Evolutionary conservation across 2,113 vertebrate genomes (phyloP).

Genomic region (Ibidorhyncha struthersii): DNA sequence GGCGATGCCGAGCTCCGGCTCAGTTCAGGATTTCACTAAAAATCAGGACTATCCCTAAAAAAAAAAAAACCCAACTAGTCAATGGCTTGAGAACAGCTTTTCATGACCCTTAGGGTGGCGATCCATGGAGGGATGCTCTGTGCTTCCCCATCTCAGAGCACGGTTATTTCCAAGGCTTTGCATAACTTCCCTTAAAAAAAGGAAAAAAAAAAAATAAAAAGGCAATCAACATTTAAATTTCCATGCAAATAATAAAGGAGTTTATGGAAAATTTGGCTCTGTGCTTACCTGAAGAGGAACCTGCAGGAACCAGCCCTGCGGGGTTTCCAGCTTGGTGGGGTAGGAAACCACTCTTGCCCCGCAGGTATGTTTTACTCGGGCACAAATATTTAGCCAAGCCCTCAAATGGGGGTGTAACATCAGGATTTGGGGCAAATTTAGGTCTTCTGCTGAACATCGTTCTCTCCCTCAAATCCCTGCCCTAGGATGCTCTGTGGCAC

Average conservation of each 20-base stretch:
- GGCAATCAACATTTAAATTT: too few species aligned
- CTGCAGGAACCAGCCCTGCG: background rate
- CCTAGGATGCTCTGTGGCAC: background rate
- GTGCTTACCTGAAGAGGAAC: too few species aligned
- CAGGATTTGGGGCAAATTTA: background rate
- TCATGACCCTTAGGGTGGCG: rapidly evolving
- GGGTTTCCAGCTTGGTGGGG: rapidly evolving
- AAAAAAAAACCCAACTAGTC: background rate
- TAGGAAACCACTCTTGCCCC: background rate
- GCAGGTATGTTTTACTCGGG: rapidly evolving
- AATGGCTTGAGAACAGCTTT: background rate
- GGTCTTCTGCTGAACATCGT: background rate
- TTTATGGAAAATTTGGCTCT: rapidly evolving
- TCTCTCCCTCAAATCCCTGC: background rate
- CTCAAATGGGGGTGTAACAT: rapidly evolving
- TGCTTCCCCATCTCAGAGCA: rapidly evolving
- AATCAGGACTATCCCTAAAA: background rate
- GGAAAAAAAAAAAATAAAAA: background rate
- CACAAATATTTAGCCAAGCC: background rate
- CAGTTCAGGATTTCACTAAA: background rate
- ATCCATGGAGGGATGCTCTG: rapidly evolving
- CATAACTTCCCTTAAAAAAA: background rate
- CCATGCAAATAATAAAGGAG: rapidly evolving
- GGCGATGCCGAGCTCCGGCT: background rate
- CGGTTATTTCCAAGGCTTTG: rapidly evolving